Base-by-base conservation (phyloP, 2,113 vertebrate species). In the Grus americana region DNA sequence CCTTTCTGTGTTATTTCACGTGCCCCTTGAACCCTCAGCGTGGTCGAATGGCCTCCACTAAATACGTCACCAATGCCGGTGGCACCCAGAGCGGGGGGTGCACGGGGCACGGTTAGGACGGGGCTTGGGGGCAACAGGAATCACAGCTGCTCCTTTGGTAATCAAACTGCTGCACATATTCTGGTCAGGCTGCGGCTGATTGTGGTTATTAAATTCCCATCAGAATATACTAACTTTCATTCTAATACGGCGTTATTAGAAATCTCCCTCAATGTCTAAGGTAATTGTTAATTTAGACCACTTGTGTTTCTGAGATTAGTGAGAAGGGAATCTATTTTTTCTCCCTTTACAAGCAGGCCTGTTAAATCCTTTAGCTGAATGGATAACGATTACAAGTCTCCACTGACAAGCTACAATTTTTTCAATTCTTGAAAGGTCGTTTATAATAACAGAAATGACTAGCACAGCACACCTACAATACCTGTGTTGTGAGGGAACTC, bases 301-400 rank as follows among this genome's bases (percentile, higher is more conserved):
- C 79, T 96, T 92, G 52, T 88, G 86, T 59, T 61, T 57, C 40
- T 36, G 86, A 92, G 81, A 86, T 79, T 71, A 92, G 73, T 2
- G 17, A 42, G 81, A 74, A 91, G 54, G 52, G 63, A 57, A 65
- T 75, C n/a, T 88, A 9, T 49, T 76, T 92, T 94, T 78, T 79
- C 36, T 76, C 58, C 68, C 34, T 88, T 78, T 68, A 90, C 82
- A 92, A 92, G 87, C 85, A 89, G 52, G 40, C 52, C 84, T 91
- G 67, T 40, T 96, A 94, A 97, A 95, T 91, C 79, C 57, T 91
- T 92, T 80, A 32, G 14, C 83, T 91, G 84, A 95, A 76, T 88
- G 96, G 96, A 84, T 90, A 96, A 83, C n/a, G 17, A 96, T 96
- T 97, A 87, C 91, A 93, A 92, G 55, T 82, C 90, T 94, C 88